A percentile compares a stretch with the other conserved stretches of the same genome.
Evolutionary conservation across 92 coral and sea anemone species (phyloP).

Genomic region (Palythoa grandis): DNA sequence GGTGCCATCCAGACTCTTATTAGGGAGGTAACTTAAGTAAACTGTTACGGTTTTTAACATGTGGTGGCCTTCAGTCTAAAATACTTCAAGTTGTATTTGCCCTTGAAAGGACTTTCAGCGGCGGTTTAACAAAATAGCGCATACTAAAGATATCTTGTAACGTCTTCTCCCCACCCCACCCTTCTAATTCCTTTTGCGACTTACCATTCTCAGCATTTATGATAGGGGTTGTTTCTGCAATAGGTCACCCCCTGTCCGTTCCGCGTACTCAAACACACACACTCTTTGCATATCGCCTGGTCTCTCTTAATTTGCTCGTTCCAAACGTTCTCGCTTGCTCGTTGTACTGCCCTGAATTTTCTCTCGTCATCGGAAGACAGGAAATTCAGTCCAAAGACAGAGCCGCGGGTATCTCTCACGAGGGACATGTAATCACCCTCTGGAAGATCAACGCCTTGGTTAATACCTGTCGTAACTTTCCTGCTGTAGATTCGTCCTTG

Average conservation of each 20-base stretch:
- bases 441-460: slow-evolving; percentile 63
- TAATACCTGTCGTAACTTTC: slow-evolving; percentile 56
- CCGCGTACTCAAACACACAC: slow-evolving; percentile 86
- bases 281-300: slow-evolving; percentile 85
- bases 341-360: slow-evolving; percentile 52
- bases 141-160: neutral
- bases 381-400: slow-evolving; percentile 76
- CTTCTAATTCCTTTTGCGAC: neutral
- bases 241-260: slow-evolving; percentile 82
- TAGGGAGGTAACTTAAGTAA: too few relatives aligned
- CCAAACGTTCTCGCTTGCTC: slow-evolving; percentile 68
- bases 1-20: too few relatives aligned
- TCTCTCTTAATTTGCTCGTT: slow-evolving; percentile 91
- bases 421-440: slow-evolving; percentile 76
- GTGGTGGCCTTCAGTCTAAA: too few relatives aligned
- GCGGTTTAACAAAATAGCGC: neutral
- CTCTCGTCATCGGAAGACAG: slow-evolving; percentile 62
- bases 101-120: neutral
- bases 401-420: slow-evolving; percentile 80
- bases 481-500: slow-evolving; percentile 71
- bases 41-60: too few relatives aligned
- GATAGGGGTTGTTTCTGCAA: slow-evolving; percentile 91
- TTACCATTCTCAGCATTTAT: slow-evolving; percentile 86
- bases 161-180: neutral
- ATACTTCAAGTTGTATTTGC: too few relatives aligned